These are phyloP conservation scores for Polyommatus iphigenia DNA, from an alignment of 2,888 invertebrate species.

Conservation along the genomic window DNA sequence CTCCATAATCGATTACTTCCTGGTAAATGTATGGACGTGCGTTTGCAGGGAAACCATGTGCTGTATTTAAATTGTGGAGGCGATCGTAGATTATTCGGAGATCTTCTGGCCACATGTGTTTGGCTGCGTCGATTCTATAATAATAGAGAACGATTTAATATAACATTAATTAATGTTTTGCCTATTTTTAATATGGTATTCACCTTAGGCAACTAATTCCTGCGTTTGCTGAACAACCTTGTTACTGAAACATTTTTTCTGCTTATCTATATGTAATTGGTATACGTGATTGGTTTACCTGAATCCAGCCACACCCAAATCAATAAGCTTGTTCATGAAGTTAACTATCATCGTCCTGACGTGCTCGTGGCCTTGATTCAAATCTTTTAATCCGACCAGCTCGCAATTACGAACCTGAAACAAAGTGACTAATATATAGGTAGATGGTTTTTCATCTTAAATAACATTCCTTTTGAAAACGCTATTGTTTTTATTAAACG, in stretches of 20 bases:
- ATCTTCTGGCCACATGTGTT: slow-evolving; percentile 89
- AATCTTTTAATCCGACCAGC: slow-evolving; percentile 87
- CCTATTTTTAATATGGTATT: no score
- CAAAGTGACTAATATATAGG: background rate
- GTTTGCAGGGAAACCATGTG: slow-evolving; percentile 82
- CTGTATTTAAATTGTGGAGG: slow-evolving; percentile 81
- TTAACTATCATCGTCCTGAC: slow-evolving; percentile 84
- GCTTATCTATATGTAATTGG: no score
- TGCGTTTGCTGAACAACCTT: background rate
- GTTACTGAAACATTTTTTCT: background rate
- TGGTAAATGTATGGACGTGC: slow-evolving; percentile 85
- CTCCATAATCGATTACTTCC: slow-evolving; percentile 87
- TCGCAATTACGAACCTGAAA: slow-evolving; percentile 86
- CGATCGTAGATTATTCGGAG: slow-evolving; percentile 82
- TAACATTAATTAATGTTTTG: background rate
- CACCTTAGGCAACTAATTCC: no score
- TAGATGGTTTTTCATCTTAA: no score
- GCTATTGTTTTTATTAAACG: no score
- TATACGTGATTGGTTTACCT: slow-evolving; percentile 62
- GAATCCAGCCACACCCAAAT: slow-evolving; percentile 88
- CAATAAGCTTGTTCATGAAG: slow-evolving; percentile 84
- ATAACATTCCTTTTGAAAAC: no score
- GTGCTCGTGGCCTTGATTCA: slow-evolving; percentile 84
- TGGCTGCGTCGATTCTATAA: slow-evolving; percentile 86
- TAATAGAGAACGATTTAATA: slow-evolving; percentile 24